Conservation (phyloP, 2,888 invertebrate species). For the Rhagium mordax region DNA sequence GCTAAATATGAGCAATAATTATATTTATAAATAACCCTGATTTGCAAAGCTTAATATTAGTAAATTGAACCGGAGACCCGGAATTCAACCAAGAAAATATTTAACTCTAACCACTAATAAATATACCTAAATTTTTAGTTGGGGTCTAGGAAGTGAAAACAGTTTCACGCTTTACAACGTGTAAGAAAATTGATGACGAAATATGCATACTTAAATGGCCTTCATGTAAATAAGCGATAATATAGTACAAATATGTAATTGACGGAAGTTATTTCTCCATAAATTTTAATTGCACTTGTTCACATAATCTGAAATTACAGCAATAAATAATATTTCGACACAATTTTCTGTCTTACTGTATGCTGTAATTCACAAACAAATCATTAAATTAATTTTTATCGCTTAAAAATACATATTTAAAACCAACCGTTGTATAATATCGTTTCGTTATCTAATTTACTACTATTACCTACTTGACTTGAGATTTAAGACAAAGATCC, state of each 20-base stretch:
- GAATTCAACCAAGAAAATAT: no score
- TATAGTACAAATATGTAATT: conserved; percentile 12
- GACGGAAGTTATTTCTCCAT: conserved; percentile 15
- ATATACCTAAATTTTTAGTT: no score
- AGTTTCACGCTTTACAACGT: no score
- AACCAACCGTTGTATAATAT: not conserved
- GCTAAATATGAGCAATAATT: not conserved
- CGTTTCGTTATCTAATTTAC: conserved; percentile 20
- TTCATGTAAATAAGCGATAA: not conserved
- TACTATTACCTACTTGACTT: conserved; percentile 4
- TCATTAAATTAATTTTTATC: conserved; percentile 24
- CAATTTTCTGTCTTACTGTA: conserved; percentile 7
- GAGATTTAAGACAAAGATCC: conserved; percentile 7
- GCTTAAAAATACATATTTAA: not conserved
- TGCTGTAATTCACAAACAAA: not conserved
- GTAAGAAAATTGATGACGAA: not conserved
- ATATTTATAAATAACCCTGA: not conserved
- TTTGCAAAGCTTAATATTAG: no score
- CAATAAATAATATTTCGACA: conserved; percentile 28
- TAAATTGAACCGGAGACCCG: no score
- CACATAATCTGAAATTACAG: conserved; percentile 17
- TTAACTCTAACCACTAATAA: no score
- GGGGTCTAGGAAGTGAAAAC: no score
- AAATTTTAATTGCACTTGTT: conserved; percentile 23
- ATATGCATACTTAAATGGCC: not conserved